phyloP scores from a whole-genome alignment of 2,888 invertebrate species.

The Eulithis prunata region DNA sequence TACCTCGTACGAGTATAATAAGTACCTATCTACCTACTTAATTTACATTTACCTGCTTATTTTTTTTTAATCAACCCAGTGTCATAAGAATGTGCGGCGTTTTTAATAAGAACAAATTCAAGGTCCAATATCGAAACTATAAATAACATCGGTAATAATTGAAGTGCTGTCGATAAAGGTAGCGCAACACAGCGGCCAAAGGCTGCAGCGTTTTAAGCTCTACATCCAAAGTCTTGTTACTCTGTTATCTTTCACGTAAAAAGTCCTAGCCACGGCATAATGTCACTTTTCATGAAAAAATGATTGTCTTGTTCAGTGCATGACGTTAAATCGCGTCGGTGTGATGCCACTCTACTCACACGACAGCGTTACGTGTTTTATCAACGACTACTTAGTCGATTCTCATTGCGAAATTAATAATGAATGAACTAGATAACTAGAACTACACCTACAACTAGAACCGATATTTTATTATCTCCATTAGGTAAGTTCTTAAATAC shows the following conservation, averaged over 20 bases:
- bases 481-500: too few relatives aligned
- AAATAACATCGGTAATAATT: constrained; percentile 12
- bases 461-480: too few relatives aligned
- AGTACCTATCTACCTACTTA: too few relatives aligned
- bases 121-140: constrained; percentile 20
- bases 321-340: not conserved
- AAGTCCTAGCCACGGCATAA: too few relatives aligned
- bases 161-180: constrained; percentile 3
- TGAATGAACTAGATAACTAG: too few relatives aligned
- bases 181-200: constrained; percentile 5
- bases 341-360: constrained; percentile 2
- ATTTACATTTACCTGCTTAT: too few relatives aligned
- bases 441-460: too few relatives aligned
- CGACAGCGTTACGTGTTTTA: constrained; percentile 5
- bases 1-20: too few relatives aligned
- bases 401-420: constrained; percentile 23
- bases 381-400: constrained; percentile 11
- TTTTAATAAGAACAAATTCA: constrained; percentile 14
- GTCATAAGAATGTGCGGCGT: not conserved
- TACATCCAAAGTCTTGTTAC: too few relatives aligned
- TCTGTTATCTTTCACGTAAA: too few relatives aligned
- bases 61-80: too few relatives aligned
- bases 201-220: not conserved
- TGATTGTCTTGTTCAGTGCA: not conserved
- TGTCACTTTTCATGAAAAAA: too few relatives aligned